Base-by-base conservation (phyloP, 2,888 invertebrate genomes). In the Melanargia galathea region DNA sequence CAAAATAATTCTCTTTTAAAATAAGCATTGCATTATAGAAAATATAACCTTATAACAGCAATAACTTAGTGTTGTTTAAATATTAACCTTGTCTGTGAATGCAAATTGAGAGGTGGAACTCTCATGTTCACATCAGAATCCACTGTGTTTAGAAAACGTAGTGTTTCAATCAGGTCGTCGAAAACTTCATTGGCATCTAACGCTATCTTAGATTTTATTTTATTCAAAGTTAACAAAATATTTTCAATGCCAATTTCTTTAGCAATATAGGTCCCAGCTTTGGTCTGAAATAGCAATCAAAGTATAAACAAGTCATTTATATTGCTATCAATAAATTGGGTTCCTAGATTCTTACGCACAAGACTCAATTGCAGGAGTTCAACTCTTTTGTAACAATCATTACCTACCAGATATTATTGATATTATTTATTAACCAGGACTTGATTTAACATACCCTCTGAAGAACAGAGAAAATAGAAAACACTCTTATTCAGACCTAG, bases 241-340 rank as follows among this genome's bases (percentile, higher is more conserved):
- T 77, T 78, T 38, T 78, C 76, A 40, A 87, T 79, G 7, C 93
- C 92, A 75, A 90, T 81, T 73, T 93, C 92, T 73, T 81, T 90
- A 13, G 86, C 84, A 68, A 93, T 84, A 56, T 87, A 87, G 63
- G 80, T 79, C 10, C 93, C 93, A 69, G 88, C 81, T 76, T 92
- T 87, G 45, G 91, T 92, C 93, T 93, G 79, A 18, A 65, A 64
- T 62, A 24, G 2, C 35, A 46, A 38, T 40, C 40, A 10, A 8
- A 26, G 10, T 8, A 49, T 13, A 33, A 16, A 38, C 10, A n/a
- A 52, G 35, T 59, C 45, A 56, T 33, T 18, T 7, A 43, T 2
- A 18, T 18, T 43, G 8, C 18, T 40, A n/a, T 38, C 0, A 38
- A 10, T 40, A 11, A 38, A 22, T 58, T n/a, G n/a, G n/a, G n/a